phyloP scores from a whole-genome alignment of 2,113 vertebrate genomes.

The Anolis carolinensis region DNA sequence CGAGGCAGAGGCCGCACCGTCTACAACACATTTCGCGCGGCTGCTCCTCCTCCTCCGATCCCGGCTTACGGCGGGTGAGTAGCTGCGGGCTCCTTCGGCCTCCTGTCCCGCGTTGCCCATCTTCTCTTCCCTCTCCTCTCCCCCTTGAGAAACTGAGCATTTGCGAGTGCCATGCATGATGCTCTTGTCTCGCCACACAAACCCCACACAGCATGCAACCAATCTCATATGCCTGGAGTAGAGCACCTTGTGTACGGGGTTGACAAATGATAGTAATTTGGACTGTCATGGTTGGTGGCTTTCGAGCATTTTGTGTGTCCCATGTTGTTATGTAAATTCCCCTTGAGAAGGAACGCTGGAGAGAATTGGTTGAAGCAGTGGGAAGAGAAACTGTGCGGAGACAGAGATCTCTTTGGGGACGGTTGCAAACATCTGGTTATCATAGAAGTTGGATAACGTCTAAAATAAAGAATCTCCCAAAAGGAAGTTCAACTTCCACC shows the following conservation, averaged over 20 bases:
- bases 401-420: slow-evolving; percentile 71
- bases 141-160: slow-evolving; percentile 11
- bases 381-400: slow-evolving; percentile 52
- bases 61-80: slow-evolving; percentile 96
- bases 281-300: slow-evolving; percentile 81
- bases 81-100: slow-evolving; percentile 7
- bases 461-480: slow-evolving; percentile 23
- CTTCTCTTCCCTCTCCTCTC: not conserved
- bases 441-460: slow-evolving; percentile 78
- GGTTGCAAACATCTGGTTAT: slow-evolving; percentile 79
- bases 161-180: slow-evolving; percentile 66
- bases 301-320: slow-evolving; percentile 76
- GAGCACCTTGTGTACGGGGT: slow-evolving; percentile 75
- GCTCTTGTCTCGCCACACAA: slow-evolving; percentile 59
- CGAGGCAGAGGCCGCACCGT: slow-evolving; percentile 92
- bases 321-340: slow-evolving; percentile 83
- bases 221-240: slow-evolving; percentile 62
- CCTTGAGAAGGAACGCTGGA: slow-evolving; percentile 70
- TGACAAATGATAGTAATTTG: slow-evolving; percentile 86
- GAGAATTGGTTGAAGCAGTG: not conserved
- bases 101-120: not conserved
- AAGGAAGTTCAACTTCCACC: slow-evolving; percentile 38
- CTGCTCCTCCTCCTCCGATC: slow-evolving; percentile 91
- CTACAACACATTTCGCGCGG: slow-evolving; percentile 94
- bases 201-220: slow-evolving; percentile 70